Evolutionary conservation across 92 coral and sea anemone genomes (phyloP), one percentile per base, ranked within the genome.

Genomic region (Phenganax marumi): DNA sequence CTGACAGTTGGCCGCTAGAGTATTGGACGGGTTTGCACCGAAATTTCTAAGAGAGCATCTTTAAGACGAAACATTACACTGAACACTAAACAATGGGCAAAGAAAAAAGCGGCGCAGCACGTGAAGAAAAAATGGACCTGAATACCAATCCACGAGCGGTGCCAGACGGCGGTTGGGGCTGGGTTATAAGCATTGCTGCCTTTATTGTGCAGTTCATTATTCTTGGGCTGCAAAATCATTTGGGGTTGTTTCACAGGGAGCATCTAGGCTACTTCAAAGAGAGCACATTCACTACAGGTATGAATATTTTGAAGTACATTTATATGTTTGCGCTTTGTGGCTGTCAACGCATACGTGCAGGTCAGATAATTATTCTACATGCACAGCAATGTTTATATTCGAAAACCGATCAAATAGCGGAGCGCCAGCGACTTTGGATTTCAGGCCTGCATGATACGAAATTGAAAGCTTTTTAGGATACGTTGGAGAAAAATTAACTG

Each of bases 121-220:
- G 61, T 24, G 79, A 85, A 49, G 71, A 54, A 19, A 74, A 78
- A 64, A 51, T 69, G 9, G 52, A 78, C 46, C 53, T 85, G 50
- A 77, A 69, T 69, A 63, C 11, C 33, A 51, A 63, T 3, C 16
- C 26, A 7, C 43, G 64, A 48, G 49, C 66, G 0, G 88, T 85
- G 2, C 88, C 88, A 8, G 88, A 85, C 16, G 88, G 88, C 0
- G 88, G 84, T 14, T 85, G 77, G 84, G 88, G 88, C 0, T 85
- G 88, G 88, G 8, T 78, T 6, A 76, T 85, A 10, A 77, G 88
- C 50, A 3, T 78, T 0, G 88, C 88, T 1, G 88, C 84, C 16
- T 85, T 85, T 61, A 24, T 54, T 8, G 82, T 81, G 19, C 88
- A 85, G 55, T 85, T 85, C 43, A 57, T 79, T 6, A 56, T 85